Evolutionary conservation across 2,113 vertebrate genomes (phyloP).

Genomic region (Corythaeola cristata): DNA sequence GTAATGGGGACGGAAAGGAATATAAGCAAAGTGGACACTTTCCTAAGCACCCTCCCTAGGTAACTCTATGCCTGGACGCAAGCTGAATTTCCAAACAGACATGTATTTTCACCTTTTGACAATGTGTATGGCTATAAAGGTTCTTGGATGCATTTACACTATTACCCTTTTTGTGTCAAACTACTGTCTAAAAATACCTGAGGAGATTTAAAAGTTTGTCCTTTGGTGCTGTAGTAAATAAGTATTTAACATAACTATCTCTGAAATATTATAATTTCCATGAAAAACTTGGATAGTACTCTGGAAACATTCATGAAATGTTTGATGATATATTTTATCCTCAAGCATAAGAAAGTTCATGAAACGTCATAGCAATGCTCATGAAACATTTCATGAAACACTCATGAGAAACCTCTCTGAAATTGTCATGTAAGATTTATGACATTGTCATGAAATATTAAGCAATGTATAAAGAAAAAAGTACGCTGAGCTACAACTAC

Average conservation of each 20-base stretch:
- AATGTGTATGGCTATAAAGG: background rate
- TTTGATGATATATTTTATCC: background rate
- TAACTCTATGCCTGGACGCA: background rate
- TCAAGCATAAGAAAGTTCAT: background rate
- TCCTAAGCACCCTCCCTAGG: background rate
- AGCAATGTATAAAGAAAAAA: background rate
- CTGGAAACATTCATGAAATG: background rate
- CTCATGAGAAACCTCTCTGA: background rate
- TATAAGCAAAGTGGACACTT: background rate
- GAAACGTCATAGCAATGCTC: background rate
- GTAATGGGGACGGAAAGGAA: background rate
- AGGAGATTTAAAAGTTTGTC: background rate
- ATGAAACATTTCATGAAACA: background rate
- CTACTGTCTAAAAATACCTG: background rate
- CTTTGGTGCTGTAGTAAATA: background rate
- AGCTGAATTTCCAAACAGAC: background rate
- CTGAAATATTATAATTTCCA: background rate
- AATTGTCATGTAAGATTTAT: constrained; percentile 4
- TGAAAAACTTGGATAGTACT: background rate
- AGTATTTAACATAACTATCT: background rate
- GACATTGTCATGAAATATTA: constrained; percentile 11
- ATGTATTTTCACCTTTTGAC: background rate
- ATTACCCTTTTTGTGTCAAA: background rate
- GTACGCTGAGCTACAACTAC: background rate
- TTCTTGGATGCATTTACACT: background rate